A percentile compares a stretch with the other conserved stretches of the same genome.
Conservation (phyloP, 2,888 invertebrate species). For the Germaria angustata region DNA sequence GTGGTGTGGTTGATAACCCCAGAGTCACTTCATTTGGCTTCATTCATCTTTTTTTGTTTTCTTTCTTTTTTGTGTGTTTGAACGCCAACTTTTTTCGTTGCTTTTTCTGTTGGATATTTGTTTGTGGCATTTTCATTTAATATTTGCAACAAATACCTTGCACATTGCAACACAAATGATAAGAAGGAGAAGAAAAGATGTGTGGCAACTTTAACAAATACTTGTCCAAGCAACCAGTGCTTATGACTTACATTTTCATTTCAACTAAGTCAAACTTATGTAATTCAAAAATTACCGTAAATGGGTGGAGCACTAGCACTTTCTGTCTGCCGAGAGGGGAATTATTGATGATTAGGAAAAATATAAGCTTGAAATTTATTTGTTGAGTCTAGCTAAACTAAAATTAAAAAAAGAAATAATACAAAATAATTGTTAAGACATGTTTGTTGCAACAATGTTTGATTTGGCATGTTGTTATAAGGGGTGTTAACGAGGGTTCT, state of each 20-base stretch:
- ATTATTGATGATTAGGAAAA: conserved; percentile 27
- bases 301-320: conserved; percentile 31
- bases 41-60: conserved; percentile 10
- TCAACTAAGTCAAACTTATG: conserved; percentile 24
- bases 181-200: conserved; percentile 39
- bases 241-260: conserved; percentile 48
- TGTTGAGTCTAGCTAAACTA: neutral
- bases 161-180: conserved; percentile 19
- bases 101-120: conserved; percentile 8
- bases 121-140: conserved; percentile 52
- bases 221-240: neutral
- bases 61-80: neutral
- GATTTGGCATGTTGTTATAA: neutral
- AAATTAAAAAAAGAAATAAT: neutral
- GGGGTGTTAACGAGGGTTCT: too few species aligned
- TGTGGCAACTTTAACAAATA: conserved; percentile 41
- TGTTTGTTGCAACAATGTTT: neutral
- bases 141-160: conserved; percentile 35
- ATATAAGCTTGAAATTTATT: neutral
- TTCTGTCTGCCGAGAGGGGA: neutral
- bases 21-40: conserved; percentile 51
- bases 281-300: conserved; percentile 22
- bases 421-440: neutral
- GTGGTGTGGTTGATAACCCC: conserved; percentile 39
- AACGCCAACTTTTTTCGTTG: neutral